Conservation (phyloP, 2,797 vertebrate genomes). For the Hafferia zeledoni region DNA sequence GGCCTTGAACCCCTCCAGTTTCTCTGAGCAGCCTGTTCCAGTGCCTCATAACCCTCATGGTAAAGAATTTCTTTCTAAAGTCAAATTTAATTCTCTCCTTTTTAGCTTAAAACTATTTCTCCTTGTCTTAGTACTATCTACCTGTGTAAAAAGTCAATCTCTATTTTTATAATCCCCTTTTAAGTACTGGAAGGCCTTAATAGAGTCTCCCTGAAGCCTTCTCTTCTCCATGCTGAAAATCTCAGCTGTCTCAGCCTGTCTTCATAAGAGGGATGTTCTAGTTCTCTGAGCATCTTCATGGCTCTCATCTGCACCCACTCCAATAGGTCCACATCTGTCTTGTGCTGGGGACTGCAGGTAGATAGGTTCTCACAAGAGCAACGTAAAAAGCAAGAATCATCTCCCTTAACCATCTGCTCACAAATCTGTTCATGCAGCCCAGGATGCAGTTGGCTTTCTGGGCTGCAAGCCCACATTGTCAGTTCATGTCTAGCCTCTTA, state of each 20-base stretch:
- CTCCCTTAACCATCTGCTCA: neutral
- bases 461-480: neutral
- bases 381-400: accelerated
- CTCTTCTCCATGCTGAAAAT: neutral
- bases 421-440: neutral
- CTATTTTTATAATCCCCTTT: neutral
- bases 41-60: neutral
- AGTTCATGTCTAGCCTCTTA: neutral
- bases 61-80: neutral
- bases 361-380: neutral
- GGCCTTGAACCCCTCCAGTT: accelerated
- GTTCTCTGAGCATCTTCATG: neutral
- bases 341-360: neutral
- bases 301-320: neutral
- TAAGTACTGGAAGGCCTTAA: neutral
- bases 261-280: neutral
- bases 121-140: neutral
- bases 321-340: neutral
- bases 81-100: neutral
- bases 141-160: accelerated
- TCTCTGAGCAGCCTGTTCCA: neutral
- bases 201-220: neutral
- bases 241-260: neutral
- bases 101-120: neutral
- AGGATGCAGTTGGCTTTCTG: neutral